These are phyloP conservation scores for Enteromius radiatus DNA, from an alignment of 2,797 vertebrate species.

Conservation along the genomic window DNA sequence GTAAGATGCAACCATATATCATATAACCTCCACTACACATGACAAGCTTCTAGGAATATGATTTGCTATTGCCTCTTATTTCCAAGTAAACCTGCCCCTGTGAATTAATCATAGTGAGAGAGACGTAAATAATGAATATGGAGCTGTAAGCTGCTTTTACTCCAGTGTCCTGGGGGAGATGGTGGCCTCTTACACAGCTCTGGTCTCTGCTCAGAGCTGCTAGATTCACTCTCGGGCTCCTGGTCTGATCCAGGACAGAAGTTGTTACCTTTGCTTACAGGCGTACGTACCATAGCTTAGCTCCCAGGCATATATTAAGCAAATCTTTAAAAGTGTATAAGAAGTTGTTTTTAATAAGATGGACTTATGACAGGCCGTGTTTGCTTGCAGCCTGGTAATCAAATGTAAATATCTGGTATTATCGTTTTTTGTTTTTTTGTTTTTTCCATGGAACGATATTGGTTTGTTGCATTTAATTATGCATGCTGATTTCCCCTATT, in stretches of 20 bases:
- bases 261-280: background rate
- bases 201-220: constrained; percentile 26
- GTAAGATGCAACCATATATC: constrained; percentile 25
- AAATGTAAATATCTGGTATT: background rate
- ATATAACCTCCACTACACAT: constrained; percentile 38
- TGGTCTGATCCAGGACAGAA: constrained; percentile 23
- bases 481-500: background rate
- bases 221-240: constrained; percentile 31
- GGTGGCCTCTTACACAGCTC: constrained; percentile 41
- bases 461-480: background rate
- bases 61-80: constrained; percentile 42
- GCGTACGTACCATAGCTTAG: background rate
- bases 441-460: background rate
- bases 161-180: constrained; percentile 42
- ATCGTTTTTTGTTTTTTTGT: too few relatives aligned
- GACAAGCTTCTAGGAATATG: constrained; percentile 41
- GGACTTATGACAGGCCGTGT: background rate
- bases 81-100: constrained; percentile 55
- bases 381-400: background rate
- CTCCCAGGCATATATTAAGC: background rate
- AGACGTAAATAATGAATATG: constrained; percentile 61
- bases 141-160: constrained; percentile 51
- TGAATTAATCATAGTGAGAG: constrained; percentile 60
- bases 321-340: background rate
- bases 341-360: background rate